These are phyloP conservation scores for Sylvilagus floridanus DNA, from an alignment of 2,797 vertebrate species.

Conservation along the genomic window DNA sequence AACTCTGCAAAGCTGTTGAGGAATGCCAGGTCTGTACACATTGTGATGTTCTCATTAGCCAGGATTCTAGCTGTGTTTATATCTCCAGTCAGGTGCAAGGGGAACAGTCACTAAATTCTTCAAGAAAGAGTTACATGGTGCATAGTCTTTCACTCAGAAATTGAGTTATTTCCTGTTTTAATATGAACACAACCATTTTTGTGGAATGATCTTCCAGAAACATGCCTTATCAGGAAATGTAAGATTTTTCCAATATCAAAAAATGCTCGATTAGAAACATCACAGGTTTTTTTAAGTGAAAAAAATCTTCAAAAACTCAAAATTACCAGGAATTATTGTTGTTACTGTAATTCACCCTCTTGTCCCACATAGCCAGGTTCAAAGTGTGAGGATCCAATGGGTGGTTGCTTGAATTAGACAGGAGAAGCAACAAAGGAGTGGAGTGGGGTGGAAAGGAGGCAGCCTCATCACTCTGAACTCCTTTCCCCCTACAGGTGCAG, in stretches of 20 bases:
- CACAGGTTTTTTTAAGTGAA: not conserved
- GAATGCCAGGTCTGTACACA: slow-evolving; percentile 81
- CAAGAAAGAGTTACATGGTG: slow-evolving; percentile 80
- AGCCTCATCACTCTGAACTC: not conserved
- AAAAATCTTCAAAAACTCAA: not conserved
- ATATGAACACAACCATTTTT: slow-evolving; percentile 50
- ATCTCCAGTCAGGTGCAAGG: slow-evolving; percentile 80
- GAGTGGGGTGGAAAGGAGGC: not conserved
- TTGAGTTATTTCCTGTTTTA: slow-evolving; percentile 59
- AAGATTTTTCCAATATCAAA: slow-evolving; percentile 60
- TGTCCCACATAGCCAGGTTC: not conserved
- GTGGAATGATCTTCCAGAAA: slow-evolving; percentile 51
- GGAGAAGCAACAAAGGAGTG: not conserved
- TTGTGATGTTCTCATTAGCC: slow-evolving; percentile 83
- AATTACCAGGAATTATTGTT: not conserved
- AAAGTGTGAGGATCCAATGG: not conserved
- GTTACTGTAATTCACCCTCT: not conserved
- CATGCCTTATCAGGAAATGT: slow-evolving; percentile 44
- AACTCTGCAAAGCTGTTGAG: slow-evolving; percentile 82
- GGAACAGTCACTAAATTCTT: slow-evolving; percentile 74
- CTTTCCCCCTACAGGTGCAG: not conserved
- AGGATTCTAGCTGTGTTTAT: slow-evolving; percentile 82
- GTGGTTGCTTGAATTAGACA: not conserved
- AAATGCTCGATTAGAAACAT: not conserved
- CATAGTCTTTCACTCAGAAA: slow-evolving; percentile 77